Evolutionary conservation across 2,888 invertebrate genomes (phyloP), one percentile per base, ranked within the genome.

Genomic region (Apeira syringaria): DNA sequence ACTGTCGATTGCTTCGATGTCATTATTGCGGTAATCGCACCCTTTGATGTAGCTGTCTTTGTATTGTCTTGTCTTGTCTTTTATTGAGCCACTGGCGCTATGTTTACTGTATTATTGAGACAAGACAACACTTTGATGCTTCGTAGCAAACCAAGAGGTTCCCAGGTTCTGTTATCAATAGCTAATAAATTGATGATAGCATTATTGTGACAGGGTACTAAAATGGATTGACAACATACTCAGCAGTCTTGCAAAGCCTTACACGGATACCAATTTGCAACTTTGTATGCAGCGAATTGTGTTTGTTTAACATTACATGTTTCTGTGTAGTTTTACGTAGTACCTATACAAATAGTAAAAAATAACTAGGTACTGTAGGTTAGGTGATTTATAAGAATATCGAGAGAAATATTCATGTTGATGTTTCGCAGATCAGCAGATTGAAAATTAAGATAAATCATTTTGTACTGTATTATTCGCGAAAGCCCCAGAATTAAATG

Each of bases 41-140:
- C 27, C 31, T 12, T n/a, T 17, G 27, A 43, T 29, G 25, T 49
- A 52, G 46, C 49, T 52, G 49, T 52, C 41, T 44, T 46, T 49
- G 40, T 49, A 52, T 49, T 52, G 46, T 49, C n/a, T n/a, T n/a
- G n/a, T n/a, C n/a, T n/a, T 2, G 31, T 49, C 46, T 35, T 52
- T 49, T 47, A 49, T 38, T 39, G 40, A 26, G 26, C 18, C 24
- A 15, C 13, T 11, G 22, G 27, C 24, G 25, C 27, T 24, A 25
- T 5, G 31, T 10, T 7, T 20, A 5, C 11, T n/a, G 1, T n/a
- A 31, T n/a, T n/a, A 7, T 12, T 12, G 7, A n/a, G 12, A n/a
- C 1, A 7, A 13, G 27, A 6, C 10, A 10, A 18, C 18, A 18
- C 3, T 7, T 30, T 0, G 7, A 2, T 4, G 7, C 20, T 7